Evolutionary conservation across 2,888 invertebrate genomes (phyloP), one percentile per base, ranked within the genome.

Genomic region (Blastobasis lacticolella): DNA sequence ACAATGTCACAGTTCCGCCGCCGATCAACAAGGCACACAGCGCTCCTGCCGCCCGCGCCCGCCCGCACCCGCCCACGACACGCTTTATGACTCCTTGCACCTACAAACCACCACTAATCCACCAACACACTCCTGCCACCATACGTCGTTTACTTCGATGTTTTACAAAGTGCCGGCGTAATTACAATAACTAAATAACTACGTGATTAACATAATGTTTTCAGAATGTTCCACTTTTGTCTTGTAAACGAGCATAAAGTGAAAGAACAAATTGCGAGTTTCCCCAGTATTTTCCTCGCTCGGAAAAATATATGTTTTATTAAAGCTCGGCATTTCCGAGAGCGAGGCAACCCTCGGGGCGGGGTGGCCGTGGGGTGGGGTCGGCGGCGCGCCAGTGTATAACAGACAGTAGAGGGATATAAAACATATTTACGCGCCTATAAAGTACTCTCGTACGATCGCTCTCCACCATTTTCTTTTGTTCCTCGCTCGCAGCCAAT

Each of bases 361-460:
- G 71, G 68, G 75, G 69, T 64, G 80, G 75, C 62, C 63, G 68
- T 64, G 60, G 79, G 69, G 66, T 67, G 73, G 70, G 81, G 69
- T 69, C 73, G 76, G 73, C 76, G 78, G 80, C 82, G 80, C 81
- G 82, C 85, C 86, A 84, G 79, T 87, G 82, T 86, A 87, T 86
- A 87, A 87, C 88, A 87, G 87, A 86, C 87, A 87, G 82, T 87
- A 85, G 87, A 88, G 83, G 83, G 86, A 86, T 87, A 87, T 88
- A 87, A 88, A 88, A 88, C 88, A 88, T 88, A 88, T 88, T 88
- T 88, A 88, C 88, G 88, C 88, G 87, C 87, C 88, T 88, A 88
- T 88, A 88, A 88, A 88, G 87, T 86, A 87, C 88, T 87, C 86
- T 87, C 81, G 86, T 87, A 83, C 86, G 83, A 79, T 85, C 79